Evolutionary conservation across 2,888 invertebrate species (phyloP).

Genomic region (Xylota segnis): DNA sequence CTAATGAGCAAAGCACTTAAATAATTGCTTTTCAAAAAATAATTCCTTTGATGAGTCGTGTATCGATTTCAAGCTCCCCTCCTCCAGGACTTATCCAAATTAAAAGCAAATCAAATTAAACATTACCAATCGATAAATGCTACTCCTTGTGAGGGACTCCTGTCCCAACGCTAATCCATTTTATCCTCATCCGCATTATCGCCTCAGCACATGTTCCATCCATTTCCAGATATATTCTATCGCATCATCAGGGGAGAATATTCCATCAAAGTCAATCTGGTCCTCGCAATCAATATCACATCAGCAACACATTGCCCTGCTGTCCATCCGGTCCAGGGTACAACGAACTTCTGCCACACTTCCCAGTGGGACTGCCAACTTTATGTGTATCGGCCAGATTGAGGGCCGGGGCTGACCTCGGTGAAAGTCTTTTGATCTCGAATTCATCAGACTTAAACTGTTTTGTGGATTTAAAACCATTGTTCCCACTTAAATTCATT

Average conservation of each 20-base stretch:
- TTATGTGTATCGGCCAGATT: not conserved
- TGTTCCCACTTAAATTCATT: slow-evolving; percentile 15
- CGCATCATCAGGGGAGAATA: not conserved
- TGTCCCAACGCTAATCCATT: slow-evolving; percentile 10
- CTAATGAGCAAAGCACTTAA: too few species aligned
- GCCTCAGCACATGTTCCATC: slow-evolving; percentile 36
- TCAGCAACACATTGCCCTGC: slow-evolving; percentile 39
- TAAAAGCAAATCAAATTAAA: slow-evolving; percentile 3
- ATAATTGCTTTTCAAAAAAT: too few species aligned
- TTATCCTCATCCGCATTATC: slow-evolving; percentile 22
- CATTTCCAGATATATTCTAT: not conserved
- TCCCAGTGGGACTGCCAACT: not conserved
- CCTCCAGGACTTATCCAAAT: not conserved
- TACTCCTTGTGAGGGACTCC: not conserved
- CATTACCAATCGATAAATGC: slow-evolving; percentile 5
- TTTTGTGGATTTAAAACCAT: slow-evolving; percentile 7
- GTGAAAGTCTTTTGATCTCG: slow-evolving; percentile 5
- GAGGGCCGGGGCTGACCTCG: not conserved
- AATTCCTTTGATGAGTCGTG: too few species aligned
- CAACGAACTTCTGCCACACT: not conserved
- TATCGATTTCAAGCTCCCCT: too few species aligned
- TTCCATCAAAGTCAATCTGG: slow-evolving; percentile 47
- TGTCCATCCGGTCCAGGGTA: slow-evolving; percentile 15
- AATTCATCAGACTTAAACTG: slow-evolving; percentile 20
- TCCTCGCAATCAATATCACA: slow-evolving; percentile 50